Evolutionary conservation across 2,113 vertebrate species (phyloP).

Genomic region (Chionomys nivalis): DNA sequence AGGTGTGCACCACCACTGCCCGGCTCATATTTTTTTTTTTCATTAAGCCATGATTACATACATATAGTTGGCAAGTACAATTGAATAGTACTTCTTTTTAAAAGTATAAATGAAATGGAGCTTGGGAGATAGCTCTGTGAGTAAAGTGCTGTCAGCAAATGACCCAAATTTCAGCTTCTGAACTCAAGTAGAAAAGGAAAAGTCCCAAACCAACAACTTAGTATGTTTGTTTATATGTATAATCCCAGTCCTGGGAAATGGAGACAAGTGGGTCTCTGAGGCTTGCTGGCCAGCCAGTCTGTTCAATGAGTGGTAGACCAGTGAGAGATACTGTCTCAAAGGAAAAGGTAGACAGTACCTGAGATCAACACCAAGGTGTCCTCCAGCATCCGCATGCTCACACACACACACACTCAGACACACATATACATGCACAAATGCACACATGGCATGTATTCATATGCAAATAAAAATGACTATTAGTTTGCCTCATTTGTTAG

Average conservation of each 20-base stretch:
- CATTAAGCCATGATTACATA: not conserved
- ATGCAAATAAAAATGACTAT: not conserved
- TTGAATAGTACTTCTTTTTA: not conserved
- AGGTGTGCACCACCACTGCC: no score
- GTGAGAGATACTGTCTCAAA: no score
- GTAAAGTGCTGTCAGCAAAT: not conserved
- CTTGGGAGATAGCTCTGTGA: not conserved
- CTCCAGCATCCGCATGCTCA: not conserved
- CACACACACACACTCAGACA: not conserved
- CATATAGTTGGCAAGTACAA: not conserved
- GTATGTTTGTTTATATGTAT: not conserved
- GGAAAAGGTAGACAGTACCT: not conserved
- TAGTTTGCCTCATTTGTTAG: conserved; percentile 36
- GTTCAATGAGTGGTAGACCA: no score
- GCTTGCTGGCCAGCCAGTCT: no score
- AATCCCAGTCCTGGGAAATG: not conserved
- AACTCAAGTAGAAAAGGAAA: not conserved
- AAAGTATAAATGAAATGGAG: not conserved
- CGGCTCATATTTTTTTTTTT: no score
- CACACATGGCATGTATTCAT: not conserved
- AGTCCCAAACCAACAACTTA: not conserved
- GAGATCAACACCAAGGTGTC: not conserved
- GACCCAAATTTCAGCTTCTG: not conserved
- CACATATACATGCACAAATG: not conserved
- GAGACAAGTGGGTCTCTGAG: no score